Evolutionary conservation across 2,797 vertebrate genomes (phyloP), one percentile per base, ranked within the genome.

Genomic region (Fistularia tabacaria): DNA sequence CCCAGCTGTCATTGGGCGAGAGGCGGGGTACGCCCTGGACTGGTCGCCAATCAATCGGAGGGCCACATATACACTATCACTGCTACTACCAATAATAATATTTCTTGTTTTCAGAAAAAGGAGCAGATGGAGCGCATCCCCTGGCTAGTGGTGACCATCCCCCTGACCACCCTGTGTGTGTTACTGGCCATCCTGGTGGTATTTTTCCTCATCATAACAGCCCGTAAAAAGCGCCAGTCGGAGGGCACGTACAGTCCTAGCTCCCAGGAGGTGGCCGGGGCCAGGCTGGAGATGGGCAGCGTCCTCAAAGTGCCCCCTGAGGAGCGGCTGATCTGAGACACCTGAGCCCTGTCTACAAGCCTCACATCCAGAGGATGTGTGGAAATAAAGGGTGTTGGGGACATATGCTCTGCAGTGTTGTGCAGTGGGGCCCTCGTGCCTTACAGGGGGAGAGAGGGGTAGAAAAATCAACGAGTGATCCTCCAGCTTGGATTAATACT

Each of bases 211-310:
- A 64, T 93, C 80, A 85, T 98, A 85, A 96, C 94, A 0, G 95
- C 96, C 38, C 90, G 95, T 55, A 97, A 94, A 89, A 93, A 96
- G 74, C 94, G 97, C 8, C 97, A 97, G 65, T 98, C 96, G 0
- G 96, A 98, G 84, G 97, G 97, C 70, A 97, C 94, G n/a, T 99
- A 99, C 86, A 99, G 95, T 69, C 97, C 97, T 3, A 99, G 97
- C 83, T 92, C 92, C 50, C 97, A 99, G 88, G 97, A 99, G 61
- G 94, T 98, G 65, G 95, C 94, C 0, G 97, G 97, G 38, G 97
- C 97, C 38, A 89, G 96, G 45, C 67, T 99, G 71, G 97, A 99
- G 87, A 98, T 99, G 97, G 96, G 97, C 88, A 98, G 91, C 37
- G 95, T 99, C 14, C 93, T 98, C 52, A 99, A 99, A 85, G 94